Conservation (phyloP, 2,797 vertebrate species). For the Anguilla obscura region DNA sequence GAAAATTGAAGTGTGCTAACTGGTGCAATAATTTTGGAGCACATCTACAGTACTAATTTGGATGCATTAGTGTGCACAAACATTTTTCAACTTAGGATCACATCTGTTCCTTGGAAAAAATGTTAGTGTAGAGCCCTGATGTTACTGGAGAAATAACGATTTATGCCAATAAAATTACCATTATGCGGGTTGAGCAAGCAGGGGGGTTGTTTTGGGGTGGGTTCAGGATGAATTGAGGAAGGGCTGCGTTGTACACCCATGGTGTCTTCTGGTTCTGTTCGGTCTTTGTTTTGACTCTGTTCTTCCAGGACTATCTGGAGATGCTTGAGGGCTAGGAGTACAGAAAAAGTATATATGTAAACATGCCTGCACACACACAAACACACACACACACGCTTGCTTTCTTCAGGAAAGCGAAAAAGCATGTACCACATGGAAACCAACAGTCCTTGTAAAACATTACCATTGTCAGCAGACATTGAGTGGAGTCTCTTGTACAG, state of each 20-base stretch:
- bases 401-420: neutral
- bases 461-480: constrained; percentile 3
- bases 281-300: neutral
- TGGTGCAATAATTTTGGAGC: no score
- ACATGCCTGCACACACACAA: neutral
- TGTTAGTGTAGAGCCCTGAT: no score
- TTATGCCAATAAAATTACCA: neutral
- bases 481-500: neutral
- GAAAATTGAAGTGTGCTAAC: no score
- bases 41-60: no score
- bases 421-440: neutral
- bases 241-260: neutral
- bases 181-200: neutral
- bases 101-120: no score
- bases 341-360: neutral
- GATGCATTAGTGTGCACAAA: no score
- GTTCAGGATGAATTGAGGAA: neutral
- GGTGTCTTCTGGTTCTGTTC: neutral
- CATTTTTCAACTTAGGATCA: no score
- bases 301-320: neutral
- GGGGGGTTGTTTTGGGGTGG: neutral
- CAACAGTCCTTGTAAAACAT: neutral
- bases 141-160: neutral
- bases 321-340: neutral
- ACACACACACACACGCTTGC: neutral